Evolutionary conservation across 2,797 vertebrate genomes (phyloP).

Genomic region (Macropodus opercularis): DNA sequence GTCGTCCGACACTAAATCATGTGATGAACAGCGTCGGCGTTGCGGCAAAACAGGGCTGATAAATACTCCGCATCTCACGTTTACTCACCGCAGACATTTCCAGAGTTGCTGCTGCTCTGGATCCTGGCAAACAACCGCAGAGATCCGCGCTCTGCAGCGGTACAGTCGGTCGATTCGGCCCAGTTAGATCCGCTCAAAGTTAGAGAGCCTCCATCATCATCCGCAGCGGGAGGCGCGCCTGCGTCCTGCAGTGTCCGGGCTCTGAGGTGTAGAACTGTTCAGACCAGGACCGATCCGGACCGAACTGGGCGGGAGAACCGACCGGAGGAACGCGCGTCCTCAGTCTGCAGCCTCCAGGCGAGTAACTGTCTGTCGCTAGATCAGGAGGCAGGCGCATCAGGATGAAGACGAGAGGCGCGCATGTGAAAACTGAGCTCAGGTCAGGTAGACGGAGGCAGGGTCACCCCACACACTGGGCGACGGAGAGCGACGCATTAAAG

Average conservation of each 20-base stretch:
- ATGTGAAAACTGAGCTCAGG: constrained; percentile 32
- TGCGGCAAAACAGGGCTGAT: constrained; percentile 43
- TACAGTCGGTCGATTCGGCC: constrained; percentile 18
- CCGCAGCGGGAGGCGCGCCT: constrained; percentile 62
- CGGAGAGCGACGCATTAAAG: too few relatives aligned
- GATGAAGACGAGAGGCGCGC: constrained; percentile 34
- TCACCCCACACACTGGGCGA: neutral
- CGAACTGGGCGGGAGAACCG: constrained; percentile 5
- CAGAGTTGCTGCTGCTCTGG: constrained; percentile 7
- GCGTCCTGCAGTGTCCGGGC: constrained; percentile 39
- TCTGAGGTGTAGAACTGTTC: constrained; percentile 3
- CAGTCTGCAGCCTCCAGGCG: constrained; percentile 12
- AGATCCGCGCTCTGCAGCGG: constrained; percentile 10
- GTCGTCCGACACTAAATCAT: constrained; percentile 16
- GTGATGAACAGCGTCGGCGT: constrained; percentile 17
- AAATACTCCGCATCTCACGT: neutral
- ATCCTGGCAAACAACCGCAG: constrained; percentile 8
- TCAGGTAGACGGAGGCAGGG: constrained; percentile 8
- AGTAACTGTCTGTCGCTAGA: neutral
- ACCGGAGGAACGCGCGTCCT: constrained; percentile 4
- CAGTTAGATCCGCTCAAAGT: constrained; percentile 35
- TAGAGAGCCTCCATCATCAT: constrained; percentile 23
- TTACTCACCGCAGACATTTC: constrained; percentile 61
- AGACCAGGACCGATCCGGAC: constrained; percentile 26
- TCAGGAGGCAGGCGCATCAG: neutral